Evolutionary conservation across 2,113 vertebrate genomes (phyloP).

Genomic region (Bujurquina vittata): DNA sequence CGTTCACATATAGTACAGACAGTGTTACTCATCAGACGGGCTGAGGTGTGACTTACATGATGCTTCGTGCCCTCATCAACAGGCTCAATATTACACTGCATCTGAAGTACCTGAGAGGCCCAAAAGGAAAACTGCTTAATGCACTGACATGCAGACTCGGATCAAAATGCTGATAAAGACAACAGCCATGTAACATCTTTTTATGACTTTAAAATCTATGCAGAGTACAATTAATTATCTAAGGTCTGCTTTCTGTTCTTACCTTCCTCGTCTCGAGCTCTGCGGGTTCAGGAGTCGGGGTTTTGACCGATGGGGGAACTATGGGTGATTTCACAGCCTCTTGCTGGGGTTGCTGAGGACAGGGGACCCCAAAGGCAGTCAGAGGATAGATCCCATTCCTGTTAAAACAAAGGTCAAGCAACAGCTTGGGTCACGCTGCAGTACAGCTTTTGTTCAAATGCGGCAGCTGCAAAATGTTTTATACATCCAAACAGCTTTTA

Average conservation of each 20-base stretch:
- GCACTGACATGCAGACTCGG: not conserved
- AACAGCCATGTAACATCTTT: not conserved
- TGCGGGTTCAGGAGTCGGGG: slow-evolving; percentile 94
- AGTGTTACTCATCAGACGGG: not conserved
- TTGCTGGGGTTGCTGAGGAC: slow-evolving; percentile 95
- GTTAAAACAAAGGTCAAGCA: not conserved
- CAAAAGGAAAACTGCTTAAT: not conserved
- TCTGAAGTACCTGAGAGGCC: slow-evolving; percentile 88
- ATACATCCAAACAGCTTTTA: not conserved
- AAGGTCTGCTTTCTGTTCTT: slow-evolving; percentile 24
- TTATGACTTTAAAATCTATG: not conserved
- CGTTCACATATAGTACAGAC: not conserved
- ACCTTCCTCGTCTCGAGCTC: slow-evolving; percentile 98
- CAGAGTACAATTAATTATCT: not conserved
- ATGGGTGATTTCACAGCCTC: slow-evolving; percentile 94
- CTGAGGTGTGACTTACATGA: slow-evolving; percentile 82
- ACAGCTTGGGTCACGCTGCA: not conserved
- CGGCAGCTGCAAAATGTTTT: not conserved
- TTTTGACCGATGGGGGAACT: slow-evolving; percentile 94
- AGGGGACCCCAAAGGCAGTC: slow-evolving; percentile 92
- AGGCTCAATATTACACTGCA: slow-evolving; percentile 98
- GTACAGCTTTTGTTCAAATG: not conserved
- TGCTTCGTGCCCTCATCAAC: slow-evolving; percentile 96
- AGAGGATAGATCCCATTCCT: slow-evolving; percentile 98
- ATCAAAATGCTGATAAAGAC: not conserved